Base-by-base conservation (phyloP, 2,888 invertebrate species). In the Drosophila multiciliata region DNA sequence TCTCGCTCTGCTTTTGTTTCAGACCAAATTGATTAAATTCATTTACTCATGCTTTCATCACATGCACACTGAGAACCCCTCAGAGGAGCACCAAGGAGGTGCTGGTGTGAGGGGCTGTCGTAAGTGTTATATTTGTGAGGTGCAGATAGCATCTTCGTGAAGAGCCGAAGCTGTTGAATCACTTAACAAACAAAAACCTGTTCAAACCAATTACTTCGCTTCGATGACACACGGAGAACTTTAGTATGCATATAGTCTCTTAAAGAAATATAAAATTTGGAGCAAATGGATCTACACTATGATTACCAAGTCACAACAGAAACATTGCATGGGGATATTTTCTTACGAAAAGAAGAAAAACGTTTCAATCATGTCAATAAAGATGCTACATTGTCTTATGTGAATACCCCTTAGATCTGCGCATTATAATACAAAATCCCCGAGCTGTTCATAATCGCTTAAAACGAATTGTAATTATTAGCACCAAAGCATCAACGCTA, bases 21-120 rank as follows among this genome's bases (percentile, higher is more conserved):
- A 71, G 61, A 32, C 65, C 65, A 82, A 85, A 85, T 87, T 69
- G 74, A 54, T 66, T 73, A 58, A 80, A 66, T 64, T 70, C 73
- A 55, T 75, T 62, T 66, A 75, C 65, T 62, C 64, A 61, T 69
- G 80, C 79, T 81, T 75, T 72, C 58, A 77, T 74, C 80, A 71
- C 72, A 75, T 70, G 69, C 35, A 33, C 61, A 15, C 42, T 35
- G 40, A 40, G 32, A 52, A 52, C 36, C 3, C 26, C 15, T 26
- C 29, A 40, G 20, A 26, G 60, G 15, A 23, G 33, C 7, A 32
- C 32, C 29, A n/a, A 23, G 23, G n/a, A 6, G 29, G 2, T 0
- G 32, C 26, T 29, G 17, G 36, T 8, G 32, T n/a, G 23, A 35
- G 59, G 45, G 52, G 8, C 2, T 26, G 17, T 12, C 54, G 23